Evolutionary conservation across 1,140 invertebrate species (phyloP).

Genomic region (honey bee (Apis mellifera)): DNA sequence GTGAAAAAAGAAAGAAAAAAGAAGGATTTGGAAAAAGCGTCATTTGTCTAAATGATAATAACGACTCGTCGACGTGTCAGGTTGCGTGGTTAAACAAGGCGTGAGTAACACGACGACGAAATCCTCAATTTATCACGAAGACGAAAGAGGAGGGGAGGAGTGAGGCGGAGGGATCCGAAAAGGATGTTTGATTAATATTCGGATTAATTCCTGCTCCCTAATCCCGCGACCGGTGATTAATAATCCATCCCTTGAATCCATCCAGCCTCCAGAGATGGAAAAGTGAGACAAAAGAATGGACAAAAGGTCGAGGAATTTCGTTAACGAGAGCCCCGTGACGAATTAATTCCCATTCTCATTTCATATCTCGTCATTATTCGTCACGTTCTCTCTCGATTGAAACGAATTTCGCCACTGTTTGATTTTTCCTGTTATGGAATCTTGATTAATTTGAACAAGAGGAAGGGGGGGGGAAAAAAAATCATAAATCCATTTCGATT

Average conservation of each 20-base stretch:
- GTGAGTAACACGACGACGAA: constrained; percentile 13
- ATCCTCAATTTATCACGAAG: constrained; percentile 50
- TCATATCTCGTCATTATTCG: not conserved
- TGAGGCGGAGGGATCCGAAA: constrained; percentile 5
- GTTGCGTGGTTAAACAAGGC: constrained; percentile 21
- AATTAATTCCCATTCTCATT: constrained; percentile 24
- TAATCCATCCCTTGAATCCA: not conserved
- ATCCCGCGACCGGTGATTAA: constrained; percentile 53
- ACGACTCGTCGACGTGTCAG: constrained; percentile 24
- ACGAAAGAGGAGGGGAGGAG: not conserved
- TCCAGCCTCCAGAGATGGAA: not conserved
- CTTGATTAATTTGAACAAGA: no score
- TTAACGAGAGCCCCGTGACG: constrained; percentile 9
- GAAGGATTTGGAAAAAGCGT: not conserved
- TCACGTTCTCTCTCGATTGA: constrained; percentile 19
- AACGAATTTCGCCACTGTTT: no score
- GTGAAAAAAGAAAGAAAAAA: not conserved
- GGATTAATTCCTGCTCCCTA: constrained; percentile 62
- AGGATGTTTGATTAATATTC: constrained; percentile 66
- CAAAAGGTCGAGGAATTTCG: not conserved
- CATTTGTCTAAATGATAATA: constrained; percentile 33
- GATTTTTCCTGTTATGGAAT: no score
- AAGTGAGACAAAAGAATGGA: constrained; percentile 8
- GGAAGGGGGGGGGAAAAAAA: no score
- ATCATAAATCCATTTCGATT: no score